These are phyloP conservation scores for Picus viridis DNA, from an alignment of 2,797 vertebrate genomes.

Conservation along the genomic window DNA sequence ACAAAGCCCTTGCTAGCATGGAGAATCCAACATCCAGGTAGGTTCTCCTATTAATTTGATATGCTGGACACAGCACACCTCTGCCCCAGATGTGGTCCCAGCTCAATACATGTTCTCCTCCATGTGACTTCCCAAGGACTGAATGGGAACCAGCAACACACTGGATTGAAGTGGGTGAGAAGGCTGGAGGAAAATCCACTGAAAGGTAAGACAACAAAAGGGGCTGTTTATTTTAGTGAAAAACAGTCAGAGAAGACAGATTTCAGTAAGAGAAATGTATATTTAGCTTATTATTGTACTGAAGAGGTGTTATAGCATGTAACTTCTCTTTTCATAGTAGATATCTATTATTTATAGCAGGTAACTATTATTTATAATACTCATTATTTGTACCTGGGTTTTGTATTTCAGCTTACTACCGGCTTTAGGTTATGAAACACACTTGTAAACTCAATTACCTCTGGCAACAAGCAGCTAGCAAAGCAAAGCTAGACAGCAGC, in stretches of 20 bases:
- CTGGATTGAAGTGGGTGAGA: background rate
- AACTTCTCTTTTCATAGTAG: background rate
- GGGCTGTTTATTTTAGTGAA: background rate
- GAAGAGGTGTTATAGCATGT: background rate
- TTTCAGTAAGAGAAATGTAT: background rate
- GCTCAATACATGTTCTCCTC: rapidly evolving
- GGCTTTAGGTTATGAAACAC: background rate
- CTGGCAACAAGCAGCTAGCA: background rate
- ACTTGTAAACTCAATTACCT: background rate
- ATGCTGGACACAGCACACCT: rapidly evolving
- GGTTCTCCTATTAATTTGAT: background rate
- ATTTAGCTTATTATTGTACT: background rate
- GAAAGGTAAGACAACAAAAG: background rate
- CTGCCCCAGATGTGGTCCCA: background rate
- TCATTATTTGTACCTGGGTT: background rate
- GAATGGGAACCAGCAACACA: background rate
- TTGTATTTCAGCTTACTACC: background rate
- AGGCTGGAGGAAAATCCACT: background rate
- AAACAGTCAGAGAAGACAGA: background rate
- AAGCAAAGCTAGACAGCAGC: background rate
- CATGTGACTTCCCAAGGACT: rapidly evolving
- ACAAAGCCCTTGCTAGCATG: background rate
- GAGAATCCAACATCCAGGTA: background rate
- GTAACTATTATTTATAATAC: background rate
- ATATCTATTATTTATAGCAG: no score